Base-by-base conservation (phyloP, 2,113 vertebrate species). In the Passer domesticus region DNA sequence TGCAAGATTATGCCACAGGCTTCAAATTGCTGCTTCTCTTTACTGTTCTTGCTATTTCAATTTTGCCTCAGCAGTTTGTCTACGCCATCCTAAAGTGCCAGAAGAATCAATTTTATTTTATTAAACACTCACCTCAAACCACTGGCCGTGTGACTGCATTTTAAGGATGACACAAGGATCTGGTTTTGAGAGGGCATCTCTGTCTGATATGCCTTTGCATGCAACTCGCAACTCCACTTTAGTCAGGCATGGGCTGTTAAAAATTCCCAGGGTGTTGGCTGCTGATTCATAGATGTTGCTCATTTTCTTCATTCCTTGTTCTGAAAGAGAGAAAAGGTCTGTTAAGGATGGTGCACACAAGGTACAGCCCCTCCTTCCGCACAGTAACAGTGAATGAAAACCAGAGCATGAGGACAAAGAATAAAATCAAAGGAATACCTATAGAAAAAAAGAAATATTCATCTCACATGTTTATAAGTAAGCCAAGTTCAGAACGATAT, bases 261-360 rank as follows among this genome's bases (percentile, higher is more conserved):
- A 99, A 94, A 99, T 97, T 49, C 99, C 99, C 97, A 99, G 98
- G 1, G 99, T 99, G 92, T 98, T 98, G 81, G 99, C 98, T 27
- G 99, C 99, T 1, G 99, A 99, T 97, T 99, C 99, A 77, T 99
- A 99, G 94, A 99, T 99, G 98, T 99, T 99, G 89, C 98, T 99
- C 99, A 99, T 99, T 96, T 97, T 98, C 97, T 97, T 96, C 97
- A 98, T 98, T 93, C 97, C 98, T 97, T 96, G 81, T 73, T 43
- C 95, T 96, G 91, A 90, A 94, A 87, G 79, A 94, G 33, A 89
- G 15, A 94, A 90, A 90, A 91, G n/a, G 41, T 58, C 44, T n/a
- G 9, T 95, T 95, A 72, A 95, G 37, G 62, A 35, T 13, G 56
- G 47, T 24, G 47, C 41, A 63, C 0, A 1, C 52, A 73, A 7